Conservation (phyloP, 2,797 vertebrate species). For the Nasua narica region DNA sequence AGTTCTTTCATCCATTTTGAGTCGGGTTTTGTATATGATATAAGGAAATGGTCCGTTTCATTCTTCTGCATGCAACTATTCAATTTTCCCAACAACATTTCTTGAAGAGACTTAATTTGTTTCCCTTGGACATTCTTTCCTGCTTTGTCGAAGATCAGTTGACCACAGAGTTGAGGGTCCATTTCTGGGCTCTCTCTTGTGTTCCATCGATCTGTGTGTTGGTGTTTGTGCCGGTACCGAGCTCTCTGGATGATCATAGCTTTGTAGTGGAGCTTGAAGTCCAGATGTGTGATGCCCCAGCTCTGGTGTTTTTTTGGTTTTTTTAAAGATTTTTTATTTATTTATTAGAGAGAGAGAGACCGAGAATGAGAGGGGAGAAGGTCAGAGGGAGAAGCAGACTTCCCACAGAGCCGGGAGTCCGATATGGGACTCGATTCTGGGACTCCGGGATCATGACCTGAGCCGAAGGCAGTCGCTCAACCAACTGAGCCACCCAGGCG, state of each 20-base stretch:
- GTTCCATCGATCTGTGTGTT: background rate
- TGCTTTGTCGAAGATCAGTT: background rate
- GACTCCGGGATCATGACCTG: no score
- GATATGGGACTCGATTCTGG: no score
- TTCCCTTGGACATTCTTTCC: background rate
- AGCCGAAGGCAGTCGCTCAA: no score
- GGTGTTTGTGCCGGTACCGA: background rate
- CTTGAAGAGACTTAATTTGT: background rate
- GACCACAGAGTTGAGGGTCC: background rate
- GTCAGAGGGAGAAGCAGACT: no score
- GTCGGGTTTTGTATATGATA: background rate
- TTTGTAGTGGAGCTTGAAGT: background rate
- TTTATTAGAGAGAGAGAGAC: no score
- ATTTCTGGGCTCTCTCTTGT: background rate
- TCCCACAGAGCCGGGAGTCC: no score
- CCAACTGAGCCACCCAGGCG: no score
- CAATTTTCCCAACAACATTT: background rate
- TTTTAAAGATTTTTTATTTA: no score
- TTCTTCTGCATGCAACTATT: background rate
- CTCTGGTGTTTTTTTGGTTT: background rate
- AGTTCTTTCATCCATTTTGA: background rate
- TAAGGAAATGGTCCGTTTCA: background rate
- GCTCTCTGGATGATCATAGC: background rate
- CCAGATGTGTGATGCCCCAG: background rate
- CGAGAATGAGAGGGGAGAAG: no score